Evolutionary conservation across 2,113 vertebrate species (phyloP), one percentile per base, ranked within the genome.

Genomic region (Phrynosoma blainvillii): DNA sequence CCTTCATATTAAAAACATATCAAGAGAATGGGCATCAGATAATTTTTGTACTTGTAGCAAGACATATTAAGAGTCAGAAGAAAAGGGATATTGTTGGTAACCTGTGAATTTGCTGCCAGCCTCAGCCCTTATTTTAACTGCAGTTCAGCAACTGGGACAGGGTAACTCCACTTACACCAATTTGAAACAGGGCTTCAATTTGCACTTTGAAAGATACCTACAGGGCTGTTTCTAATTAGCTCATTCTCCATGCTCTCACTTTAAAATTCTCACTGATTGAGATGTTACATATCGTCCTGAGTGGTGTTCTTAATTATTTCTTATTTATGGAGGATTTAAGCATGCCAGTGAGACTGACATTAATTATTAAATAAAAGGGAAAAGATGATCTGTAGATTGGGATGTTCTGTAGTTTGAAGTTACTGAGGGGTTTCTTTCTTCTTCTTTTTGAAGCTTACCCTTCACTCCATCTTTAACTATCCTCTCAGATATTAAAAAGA

Each of bases 231-330:
- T 85, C 78, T 92, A 94, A 93, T 92, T 27, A 78, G 93, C 94
- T 94, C 42, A 91, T 92, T 94, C 88, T 89, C 36, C 6, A 30
- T 93, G 87, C 92, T 92, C 77, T 86, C 83, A 91, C 89, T 96
- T 95, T 90, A 96, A 96, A 95, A 96, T 92, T 96, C 89, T 92
- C 91, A 94, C 92, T 95, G 94, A 96, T 82, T 96, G 91, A 96
- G 92, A 95, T 93, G 95, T 95, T 96, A 89, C 83, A 79, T 90
- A 93, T 92, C 3, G 91, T 94, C 95, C 94, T 93, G 92, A 93
- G 87, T 95, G 84, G 52, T 94, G 90, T 95, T 96, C 88, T 91
- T 96, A 96, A 96, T 97, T 96, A 96, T 96, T 96, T 96, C 96
- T 94, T 96, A 94, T 95, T 92, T 95, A 85, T 92, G 90, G 90